Conservation (phyloP, 2,113 vertebrate species). For the Spermophilus dauricus region DNA sequence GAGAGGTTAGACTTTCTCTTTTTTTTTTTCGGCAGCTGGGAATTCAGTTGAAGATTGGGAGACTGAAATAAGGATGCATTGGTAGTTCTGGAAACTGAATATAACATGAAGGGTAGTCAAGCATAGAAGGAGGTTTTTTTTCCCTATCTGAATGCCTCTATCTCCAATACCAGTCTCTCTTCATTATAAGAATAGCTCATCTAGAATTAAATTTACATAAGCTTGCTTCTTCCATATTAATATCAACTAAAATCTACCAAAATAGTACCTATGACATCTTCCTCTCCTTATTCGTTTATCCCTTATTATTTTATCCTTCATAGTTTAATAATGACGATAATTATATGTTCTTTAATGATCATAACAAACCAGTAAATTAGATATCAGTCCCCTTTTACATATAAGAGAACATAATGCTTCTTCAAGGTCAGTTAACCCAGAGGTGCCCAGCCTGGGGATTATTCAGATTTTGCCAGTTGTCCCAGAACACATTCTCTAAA, state of each 20-base stretch:
- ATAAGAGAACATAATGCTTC: neutral
- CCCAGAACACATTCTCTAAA: neutral
- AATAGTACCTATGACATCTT: neutral
- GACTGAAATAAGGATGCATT: neutral
- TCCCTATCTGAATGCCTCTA: neutral
- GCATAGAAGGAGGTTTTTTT: neutral
- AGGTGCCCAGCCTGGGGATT: neutral
- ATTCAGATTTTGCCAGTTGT: neutral
- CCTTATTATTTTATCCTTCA: neutral
- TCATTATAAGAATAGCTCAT: neutral
- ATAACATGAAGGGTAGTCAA: neutral
- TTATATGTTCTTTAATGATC: slow-evolving; percentile 6
- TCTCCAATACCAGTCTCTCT: neutral
- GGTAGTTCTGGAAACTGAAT: neutral
- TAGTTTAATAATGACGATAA: neutral
- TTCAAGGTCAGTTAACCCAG: neutral
- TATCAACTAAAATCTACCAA: neutral
- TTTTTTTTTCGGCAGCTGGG: neutral
- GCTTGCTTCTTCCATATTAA: neutral
- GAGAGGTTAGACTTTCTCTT: neutral
- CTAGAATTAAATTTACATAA: slow-evolving; percentile 16
- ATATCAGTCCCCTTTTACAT: neutral
- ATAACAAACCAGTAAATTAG: neutral
- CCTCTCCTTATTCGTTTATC: neutral
- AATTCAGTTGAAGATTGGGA: slow-evolving; percentile 8